Evolutionary conservation across 1,140 invertebrate species (phyloP), one percentile per base, ranked within the genome.

Genomic region (Drosophila funebris): DNA sequence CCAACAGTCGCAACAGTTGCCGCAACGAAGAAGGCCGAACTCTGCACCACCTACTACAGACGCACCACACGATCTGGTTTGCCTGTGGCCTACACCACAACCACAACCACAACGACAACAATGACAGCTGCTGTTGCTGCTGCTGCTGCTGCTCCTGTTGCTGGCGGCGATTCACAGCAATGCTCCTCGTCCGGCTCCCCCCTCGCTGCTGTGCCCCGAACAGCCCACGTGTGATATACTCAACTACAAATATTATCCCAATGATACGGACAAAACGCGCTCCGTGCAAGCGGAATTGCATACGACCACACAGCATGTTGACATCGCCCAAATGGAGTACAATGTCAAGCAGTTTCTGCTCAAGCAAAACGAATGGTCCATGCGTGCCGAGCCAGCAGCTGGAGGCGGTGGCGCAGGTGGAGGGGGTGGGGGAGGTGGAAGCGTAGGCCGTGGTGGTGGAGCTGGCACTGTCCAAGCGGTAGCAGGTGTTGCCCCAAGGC

Each of bases 331-430:
- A 74, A 94, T 94, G 93, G 94, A 94, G 73, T 94, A 94, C 79
- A 94, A 94, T 88, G 94, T 94, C 3, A 94, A 94, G 87, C 93
- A 94, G 75, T 94, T 94, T 73, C 78, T 94, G 69, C 80, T 94
- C 53, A 94, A 94, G 61, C 93, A 94, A 13, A 93, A 93, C 11
- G 93, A 93, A 74, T 94, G 94, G 94, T 93, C 92, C 11, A 93
- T 92, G 74, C 75, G 84, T 1, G 62, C 46, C 33, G 67, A n/a
- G 43, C 41, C 11, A 36, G 44, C 18, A 16, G 31, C 7, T 16
- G 68, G 44, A 2, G 43, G 36, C 1, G 52, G 29, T n/a, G 18
- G 14, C 0, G 36, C 11, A 0, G 22, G 33, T 16, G 61, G 46
- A 6, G 29, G 22, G 0, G 57, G 31, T 4, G 48, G 39, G 13